Evolutionary conservation across 1,140 invertebrate genomes (phyloP).

Genomic region (Monochamus saltuarius): DNA sequence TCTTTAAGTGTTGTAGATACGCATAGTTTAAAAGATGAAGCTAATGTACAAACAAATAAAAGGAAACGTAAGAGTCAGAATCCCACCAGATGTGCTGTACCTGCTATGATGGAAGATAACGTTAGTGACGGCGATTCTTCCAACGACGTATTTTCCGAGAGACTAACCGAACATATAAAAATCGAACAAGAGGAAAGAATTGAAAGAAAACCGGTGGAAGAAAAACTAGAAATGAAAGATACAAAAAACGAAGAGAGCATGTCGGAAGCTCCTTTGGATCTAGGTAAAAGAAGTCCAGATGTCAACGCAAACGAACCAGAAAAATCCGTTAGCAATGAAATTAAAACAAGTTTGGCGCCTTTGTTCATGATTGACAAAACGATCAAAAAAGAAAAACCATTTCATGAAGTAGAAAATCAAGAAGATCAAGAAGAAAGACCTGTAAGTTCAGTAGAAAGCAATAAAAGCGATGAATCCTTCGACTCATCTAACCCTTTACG

Average conservation of each 20-base stretch:
- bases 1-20: slow-evolving; percentile 61
- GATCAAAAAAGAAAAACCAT: slow-evolving; percentile 45
- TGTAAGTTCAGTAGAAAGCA: slow-evolving; percentile 59
- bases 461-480: slow-evolving; percentile 62
- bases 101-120: slow-evolving; percentile 52
- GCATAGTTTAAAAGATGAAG: slow-evolving; percentile 57
- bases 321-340: slow-evolving; percentile 40
- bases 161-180: slow-evolving; percentile 34
- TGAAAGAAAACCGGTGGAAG: slow-evolving; percentile 18
- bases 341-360: slow-evolving; percentile 49
- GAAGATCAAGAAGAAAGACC: slow-evolving; percentile 52
- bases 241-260: slow-evolving; percentile 32
- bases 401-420: slow-evolving; percentile 42
- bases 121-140: slow-evolving; percentile 65
- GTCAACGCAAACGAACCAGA: slow-evolving; percentile 50
- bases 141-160: slow-evolving; percentile 57
- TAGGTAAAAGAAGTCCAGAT: slow-evolving; percentile 46
- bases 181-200: slow-evolving; percentile 28
- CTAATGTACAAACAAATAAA: slow-evolving; percentile 57
- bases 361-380: slow-evolving; percentile 47
- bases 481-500: slow-evolving; percentile 72
- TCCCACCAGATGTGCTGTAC: slow-evolving; percentile 78
- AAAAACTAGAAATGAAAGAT: slow-evolving; percentile 23
- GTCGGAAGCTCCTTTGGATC: slow-evolving; percentile 42
- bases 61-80: slow-evolving; percentile 91